Evolutionary conservation across 1,140 invertebrate species (phyloP).

Genomic region (Homalodisca vitripennis): DNA sequence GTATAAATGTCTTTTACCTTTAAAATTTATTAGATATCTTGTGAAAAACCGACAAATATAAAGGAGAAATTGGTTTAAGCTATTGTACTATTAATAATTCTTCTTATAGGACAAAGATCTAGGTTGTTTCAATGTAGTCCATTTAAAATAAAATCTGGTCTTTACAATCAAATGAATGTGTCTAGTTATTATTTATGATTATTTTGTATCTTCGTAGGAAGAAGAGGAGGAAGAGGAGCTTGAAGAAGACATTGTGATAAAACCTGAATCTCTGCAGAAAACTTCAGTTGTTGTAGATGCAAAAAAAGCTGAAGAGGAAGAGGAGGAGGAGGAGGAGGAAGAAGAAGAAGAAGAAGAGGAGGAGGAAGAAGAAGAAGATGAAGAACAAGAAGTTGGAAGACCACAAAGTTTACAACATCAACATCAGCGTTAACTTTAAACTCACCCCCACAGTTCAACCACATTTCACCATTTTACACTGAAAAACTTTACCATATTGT

Average conservation of each 20-base stretch:
- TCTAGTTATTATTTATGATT: not conserved
- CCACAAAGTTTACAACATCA: constrained; percentile 20
- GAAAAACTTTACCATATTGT: no score
- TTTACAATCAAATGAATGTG: constrained; percentile 21
- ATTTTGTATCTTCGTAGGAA: constrained; percentile 9
- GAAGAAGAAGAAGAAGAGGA: constrained; percentile 30
- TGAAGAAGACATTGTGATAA: constrained; percentile 28
- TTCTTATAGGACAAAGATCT: no score
- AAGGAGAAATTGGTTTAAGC: no score
- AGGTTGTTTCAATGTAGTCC: no score
- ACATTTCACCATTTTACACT: no score
- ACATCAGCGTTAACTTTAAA: constrained; percentile 26
- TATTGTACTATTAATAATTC: no score
- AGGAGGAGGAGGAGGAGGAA: constrained; percentile 34
- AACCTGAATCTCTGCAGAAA: constrained; percentile 22
- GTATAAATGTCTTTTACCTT: no score
- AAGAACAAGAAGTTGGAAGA: constrained; percentile 21
- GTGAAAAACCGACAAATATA: no score
- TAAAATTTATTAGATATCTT: no score
- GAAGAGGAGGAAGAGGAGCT: constrained; percentile 20
- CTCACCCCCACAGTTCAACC: no score
- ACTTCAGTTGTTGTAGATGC: constrained; percentile 32
- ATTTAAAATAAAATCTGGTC: not conserved
- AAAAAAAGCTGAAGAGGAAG: constrained; percentile 27
- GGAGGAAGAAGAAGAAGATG: constrained; percentile 33